A percentile compares a stretch with the other conserved stretches of the same genome.
These are phyloP conservation scores for Corythoichthys intestinalis DNA, from an alignment of 2,113 vertebrate genomes.

Conservation along the genomic window DNA sequence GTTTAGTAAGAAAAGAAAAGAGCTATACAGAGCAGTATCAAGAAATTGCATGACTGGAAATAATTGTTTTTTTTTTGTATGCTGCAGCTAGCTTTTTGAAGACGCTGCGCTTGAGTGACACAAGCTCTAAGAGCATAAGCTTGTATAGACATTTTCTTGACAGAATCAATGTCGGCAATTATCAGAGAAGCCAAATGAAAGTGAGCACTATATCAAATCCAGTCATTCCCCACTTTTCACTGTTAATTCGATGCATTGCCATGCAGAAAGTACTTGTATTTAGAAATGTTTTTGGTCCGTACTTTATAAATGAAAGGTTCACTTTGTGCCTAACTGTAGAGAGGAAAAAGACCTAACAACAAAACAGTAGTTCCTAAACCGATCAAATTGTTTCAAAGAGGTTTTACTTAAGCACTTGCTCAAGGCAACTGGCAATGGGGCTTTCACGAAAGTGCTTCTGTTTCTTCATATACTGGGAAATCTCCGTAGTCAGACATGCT, in stretches of 20 bases:
- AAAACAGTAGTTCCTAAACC: background rate
- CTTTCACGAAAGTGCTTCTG: background rate
- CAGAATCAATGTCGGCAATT: constrained; percentile 60
- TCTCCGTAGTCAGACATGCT: background rate
- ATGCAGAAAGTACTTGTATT: background rate
- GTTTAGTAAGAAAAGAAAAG: background rate
- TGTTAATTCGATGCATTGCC: constrained; percentile 14
- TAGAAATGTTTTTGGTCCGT: too few relatives aligned
- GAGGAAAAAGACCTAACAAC: background rate
- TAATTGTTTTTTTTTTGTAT: background rate
- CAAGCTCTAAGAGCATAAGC: background rate
- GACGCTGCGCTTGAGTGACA: background rate
- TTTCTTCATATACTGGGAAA: background rate
- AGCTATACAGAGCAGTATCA: background rate
- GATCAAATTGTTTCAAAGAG: background rate
- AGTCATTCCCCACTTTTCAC: constrained; percentile 31
- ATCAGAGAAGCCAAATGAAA: constrained; percentile 28
- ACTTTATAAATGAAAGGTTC: too few relatives aligned
- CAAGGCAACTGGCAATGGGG: background rate
- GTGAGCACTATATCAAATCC: constrained; percentile 56
- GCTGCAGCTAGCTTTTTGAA: background rate
- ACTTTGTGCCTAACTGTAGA: background rate
- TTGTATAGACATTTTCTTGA: constrained; percentile 29
- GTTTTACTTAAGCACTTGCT: background rate
- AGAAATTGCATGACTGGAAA: background rate